Percentiles rank a stretch among this genome's conserved stretches.
Evolutionary conservation across 1,140 invertebrate species (phyloP).

Genomic region (Pseudobourletiella spinata): DNA sequence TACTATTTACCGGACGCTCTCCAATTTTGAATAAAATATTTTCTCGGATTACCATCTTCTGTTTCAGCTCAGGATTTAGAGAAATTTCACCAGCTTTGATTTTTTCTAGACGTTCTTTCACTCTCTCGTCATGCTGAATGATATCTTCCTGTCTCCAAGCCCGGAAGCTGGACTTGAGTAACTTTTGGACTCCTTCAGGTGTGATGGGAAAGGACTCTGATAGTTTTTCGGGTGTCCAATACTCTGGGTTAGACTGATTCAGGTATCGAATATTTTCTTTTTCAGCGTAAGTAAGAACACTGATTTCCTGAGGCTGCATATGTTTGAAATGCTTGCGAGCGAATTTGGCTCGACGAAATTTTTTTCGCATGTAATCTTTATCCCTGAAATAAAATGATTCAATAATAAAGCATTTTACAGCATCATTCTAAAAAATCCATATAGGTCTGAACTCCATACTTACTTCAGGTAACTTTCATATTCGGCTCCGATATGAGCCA

Average conservation of each 20-base stretch:
- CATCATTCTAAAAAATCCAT: neutral
- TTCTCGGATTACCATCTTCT: constrained; percentile 22
- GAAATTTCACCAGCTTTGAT: constrained; percentile 24
- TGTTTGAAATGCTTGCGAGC: constrained; percentile 58
- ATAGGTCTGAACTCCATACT: neutral
- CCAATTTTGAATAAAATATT: constrained; percentile 13
- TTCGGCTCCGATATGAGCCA: neutral
- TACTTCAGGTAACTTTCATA: constrained; percentile 1
- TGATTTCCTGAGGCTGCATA: constrained; percentile 47
- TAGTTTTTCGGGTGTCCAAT: constrained; percentile 62
- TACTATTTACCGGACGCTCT: neutral
- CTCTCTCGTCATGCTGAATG: constrained; percentile 8
- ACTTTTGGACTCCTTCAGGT: constrained; percentile 40
- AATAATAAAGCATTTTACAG: neutral
- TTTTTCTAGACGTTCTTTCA: constrained; percentile 6
- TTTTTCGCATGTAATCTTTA: neutral
- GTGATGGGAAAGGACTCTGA: constrained; percentile 70
- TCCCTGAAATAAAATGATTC: constrained; percentile 10
- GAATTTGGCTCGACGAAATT: neutral
- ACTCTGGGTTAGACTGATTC: constrained; percentile 53
- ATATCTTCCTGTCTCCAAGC: constrained; percentile 11
- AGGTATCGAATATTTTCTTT: constrained; percentile 70
- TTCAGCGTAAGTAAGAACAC: constrained; percentile 70
- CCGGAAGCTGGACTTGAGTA: constrained; percentile 9
- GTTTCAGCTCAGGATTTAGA: constrained; percentile 20